Base-by-base conservation (phyloP, 2,113 vertebrate species). In the Malurus elegans region DNA sequence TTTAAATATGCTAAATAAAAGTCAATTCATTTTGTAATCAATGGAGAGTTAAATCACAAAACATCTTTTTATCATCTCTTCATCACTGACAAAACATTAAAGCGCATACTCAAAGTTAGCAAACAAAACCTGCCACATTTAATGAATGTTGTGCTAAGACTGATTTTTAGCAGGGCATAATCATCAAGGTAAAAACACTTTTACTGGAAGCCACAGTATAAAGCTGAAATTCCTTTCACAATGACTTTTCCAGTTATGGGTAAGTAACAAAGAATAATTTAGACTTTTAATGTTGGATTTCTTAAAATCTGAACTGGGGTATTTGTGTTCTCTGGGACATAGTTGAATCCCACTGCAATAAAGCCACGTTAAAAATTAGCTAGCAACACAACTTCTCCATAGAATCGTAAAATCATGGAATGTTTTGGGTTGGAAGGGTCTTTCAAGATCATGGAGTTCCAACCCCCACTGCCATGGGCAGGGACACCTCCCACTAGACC, bases 91-190 rank as follows among this genome's bases (percentile, higher is more conserved):
- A 76, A 67, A 78, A 54, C 48, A 78, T 66, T 79, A 88, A 66
- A 83, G 45, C 34, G 81, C 32, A 78, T 48, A 62, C 38, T 90
- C 75, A 79, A 81, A 81, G 18, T 25, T 21, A 86, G 74, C 50
- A 86, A 75, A 76, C 34, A 85, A 84, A 84, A 47, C 19, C 80
- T 91, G 71, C 58, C 72, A 80, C 62, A 81, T 94, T 47, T 76
- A 94, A 73, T 78, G 36, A 93, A 86, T 25, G 18, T 23, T 91
- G 61, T 45, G 44, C 69, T 91, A 72, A 79, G 23, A 64, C 23
- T 65, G 31, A 82, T 87, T 92, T 93, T 95, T 83, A 95, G 91
- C 66, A 92, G 50, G 66, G 65, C 34, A 91, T 88, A 93, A 90
- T 72, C 45, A 73, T 53, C 50, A 61, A 82, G 45, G 90, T 17